Conservation (phyloP, 1,140 invertebrate species). For the Vanessa tameamea region DNA sequence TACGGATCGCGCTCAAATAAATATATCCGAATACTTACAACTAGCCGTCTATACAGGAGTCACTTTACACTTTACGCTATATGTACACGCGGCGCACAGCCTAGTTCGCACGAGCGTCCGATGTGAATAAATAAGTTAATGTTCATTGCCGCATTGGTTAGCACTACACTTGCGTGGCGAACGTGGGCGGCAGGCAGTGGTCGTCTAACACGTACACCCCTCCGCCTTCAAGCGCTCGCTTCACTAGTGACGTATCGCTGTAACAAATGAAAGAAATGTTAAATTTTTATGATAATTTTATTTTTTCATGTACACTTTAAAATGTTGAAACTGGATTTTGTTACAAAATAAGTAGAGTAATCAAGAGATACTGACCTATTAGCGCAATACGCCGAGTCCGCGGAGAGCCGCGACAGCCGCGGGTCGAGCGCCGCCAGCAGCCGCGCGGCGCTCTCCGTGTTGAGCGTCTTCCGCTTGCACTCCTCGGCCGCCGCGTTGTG, state of each 20-base stretch:
- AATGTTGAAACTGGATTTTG: not conserved
- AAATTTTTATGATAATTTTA: not conserved
- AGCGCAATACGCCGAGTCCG: slow-evolving; percentile 77
- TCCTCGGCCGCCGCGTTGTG: slow-evolving; percentile 77
- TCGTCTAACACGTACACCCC: slow-evolving; percentile 80
- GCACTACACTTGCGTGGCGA: slow-evolving; percentile 81
- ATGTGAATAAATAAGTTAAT: slow-evolving; percentile 74
- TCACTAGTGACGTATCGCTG: slow-evolving; percentile 80
- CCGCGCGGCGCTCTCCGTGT: slow-evolving; percentile 83
- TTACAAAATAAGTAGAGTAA: not conserved
- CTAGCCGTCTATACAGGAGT: slow-evolving; percentile 79
- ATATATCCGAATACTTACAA: slow-evolving; percentile 75
- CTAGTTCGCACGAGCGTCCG: slow-evolving; percentile 74
- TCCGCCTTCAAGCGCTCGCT: slow-evolving; percentile 77
- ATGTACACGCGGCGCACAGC: slow-evolving; percentile 80
- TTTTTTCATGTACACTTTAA: not conserved
- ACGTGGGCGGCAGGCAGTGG: slow-evolving; percentile 79
- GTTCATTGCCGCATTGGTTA: slow-evolving; percentile 55
- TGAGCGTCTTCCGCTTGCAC: slow-evolving; percentile 85
- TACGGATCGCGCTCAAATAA: slow-evolving; percentile 73
- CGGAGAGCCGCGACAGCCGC: slow-evolving; percentile 69
- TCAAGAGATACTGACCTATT: slow-evolving; percentile 70
- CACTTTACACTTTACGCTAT: slow-evolving; percentile 79
- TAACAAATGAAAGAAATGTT: slow-evolving; percentile 50
- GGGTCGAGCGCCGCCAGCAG: slow-evolving; percentile 75